Base-by-base conservation (phyloP, 1,140 invertebrate genomes). In the Drosophila pseudoananassae region DNA sequence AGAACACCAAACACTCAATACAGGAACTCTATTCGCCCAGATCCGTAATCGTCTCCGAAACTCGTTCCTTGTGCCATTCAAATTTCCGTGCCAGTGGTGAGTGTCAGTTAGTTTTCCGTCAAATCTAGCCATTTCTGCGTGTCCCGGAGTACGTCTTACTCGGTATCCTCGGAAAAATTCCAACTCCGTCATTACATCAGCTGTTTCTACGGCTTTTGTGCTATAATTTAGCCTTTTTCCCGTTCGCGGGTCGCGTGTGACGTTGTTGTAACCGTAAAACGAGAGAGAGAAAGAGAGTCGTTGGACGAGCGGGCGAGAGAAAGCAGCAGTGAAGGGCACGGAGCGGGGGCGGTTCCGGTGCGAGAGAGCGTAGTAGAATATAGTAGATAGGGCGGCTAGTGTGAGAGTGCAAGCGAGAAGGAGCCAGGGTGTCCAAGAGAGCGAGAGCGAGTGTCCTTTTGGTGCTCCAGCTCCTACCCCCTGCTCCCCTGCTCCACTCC, bases 181-280 rank as follows among this genome's bases (percentile, higher is more conserved):
- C 8, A 68, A 38, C 40, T 69, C 12, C 17, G 15, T 12, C 63
- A 45, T 66, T 66, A 66, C 61, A 69, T 66, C 65, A 66, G 63
- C 64, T 70, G 64, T 69, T 66, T 33, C 15, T 31, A 43, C 59
- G 33, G 33, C 46, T 66, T 66, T 64, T 65, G 27, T 38, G 33
- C 65, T 69, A 47, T 38, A 55, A 69, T 25, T 47, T 69, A 68
- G 14, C 29, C 49, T 69, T 69, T 68, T 68, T 36, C 49, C 49
- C 49, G 10, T 43, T 43, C 15, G 47, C 57, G 64, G 65, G 56
- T 84, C 53, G 76, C 64, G 64, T 72, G 74, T 77, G 75, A 76
- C 76, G 77, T 78, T 76, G 61, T 76, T 74, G 77, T 78, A 78
- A 78, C 63, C 76, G 77, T 79, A 70, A 79, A 80, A 49, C 52